A percentile compares a stretch with the other conserved stretches of the same genome.
Conservation (phyloP, 2,797 vertebrate genomes). For the Gallinago nigripennis region DNA sequence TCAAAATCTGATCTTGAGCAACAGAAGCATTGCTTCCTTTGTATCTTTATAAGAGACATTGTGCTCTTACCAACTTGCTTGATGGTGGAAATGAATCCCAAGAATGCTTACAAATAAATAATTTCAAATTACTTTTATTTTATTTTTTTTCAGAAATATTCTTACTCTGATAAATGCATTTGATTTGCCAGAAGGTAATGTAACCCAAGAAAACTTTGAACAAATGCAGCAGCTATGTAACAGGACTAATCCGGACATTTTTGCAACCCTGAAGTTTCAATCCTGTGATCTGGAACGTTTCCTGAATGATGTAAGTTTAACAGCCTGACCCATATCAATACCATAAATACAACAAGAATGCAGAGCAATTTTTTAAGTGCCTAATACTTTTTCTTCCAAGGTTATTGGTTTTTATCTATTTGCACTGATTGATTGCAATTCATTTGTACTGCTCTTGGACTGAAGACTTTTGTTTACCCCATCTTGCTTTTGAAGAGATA, state of each 20-base stretch:
- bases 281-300: conserved; percentile 82
- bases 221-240: conserved; percentile 74
- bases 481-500: not conserved
- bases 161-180: conserved; percentile 86
- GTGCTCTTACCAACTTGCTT: not conserved
- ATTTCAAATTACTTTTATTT: not conserved
- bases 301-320: conserved; percentile 83
- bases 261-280: conserved; percentile 77
- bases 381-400: not conserved
- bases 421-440: not conserved
- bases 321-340: not conserved
- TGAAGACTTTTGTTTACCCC: not conserved
- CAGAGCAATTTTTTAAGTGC: not conserved
- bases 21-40: not conserved
- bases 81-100: not conserved
- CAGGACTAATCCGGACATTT: conserved; percentile 30
- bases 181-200: conserved; percentile 81
- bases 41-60: not conserved
- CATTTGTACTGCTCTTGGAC: not conserved
- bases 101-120: not conserved
- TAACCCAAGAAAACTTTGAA: conserved; percentile 83
- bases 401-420: not conserved
- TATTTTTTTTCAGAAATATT: conserved; percentile 84
- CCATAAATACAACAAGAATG: not conserved
- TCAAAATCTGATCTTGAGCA: not conserved